Base-by-base conservation (phyloP, 2,888 invertebrate genomes). In the Oxyscelio sp. region DNA sequence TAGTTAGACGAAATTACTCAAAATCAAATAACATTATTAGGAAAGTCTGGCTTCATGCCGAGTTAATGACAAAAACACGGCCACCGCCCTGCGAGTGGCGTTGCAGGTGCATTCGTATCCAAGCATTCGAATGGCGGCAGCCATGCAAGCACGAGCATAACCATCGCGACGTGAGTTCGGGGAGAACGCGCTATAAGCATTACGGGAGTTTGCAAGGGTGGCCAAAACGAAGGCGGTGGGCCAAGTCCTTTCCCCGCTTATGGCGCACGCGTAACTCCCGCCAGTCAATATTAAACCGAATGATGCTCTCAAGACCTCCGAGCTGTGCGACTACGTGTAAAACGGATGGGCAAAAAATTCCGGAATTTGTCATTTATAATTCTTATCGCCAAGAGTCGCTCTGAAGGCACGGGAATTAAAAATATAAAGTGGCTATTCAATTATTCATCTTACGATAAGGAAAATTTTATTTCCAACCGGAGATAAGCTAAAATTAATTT, bases 221-320 rank as follows among this genome's bases (percentile, higher is more conserved):
- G 83, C 59, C 52, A 77, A 65, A 70, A 61, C 68, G 59, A 38
- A 61, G 54, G 80, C 59, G 70, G 75, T 21, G 80, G 63, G 63
- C 73, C 73, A 71, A 63, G 75, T 68, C 70, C 63, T 68, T 82
- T 75, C 75, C 38, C 43, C 59, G 71, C 89, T 40, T 40, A 91
- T 91, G 90, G 92, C 93, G 93, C 92, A 93, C 91, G 92, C 93
- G 93, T 92, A 92, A 92, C 91, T 90, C 88, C 90, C 88, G 90
- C 91, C 90, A 92, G 92, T 93, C 93, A 89, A 92, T 93, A 93
- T 92, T 91, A 92, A 80, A 92, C 90, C 92, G 89, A 89, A 90
- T 89, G 74, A 79, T 77, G 81, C 65, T 80, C 81, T 75, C 85
- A 73, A 86, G 83, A 80, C 66, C 68, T 80, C 58, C 65, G 48